Base-by-base conservation (phyloP, 2,888 invertebrate species). In the Agrenia bidenticulata region DNA sequence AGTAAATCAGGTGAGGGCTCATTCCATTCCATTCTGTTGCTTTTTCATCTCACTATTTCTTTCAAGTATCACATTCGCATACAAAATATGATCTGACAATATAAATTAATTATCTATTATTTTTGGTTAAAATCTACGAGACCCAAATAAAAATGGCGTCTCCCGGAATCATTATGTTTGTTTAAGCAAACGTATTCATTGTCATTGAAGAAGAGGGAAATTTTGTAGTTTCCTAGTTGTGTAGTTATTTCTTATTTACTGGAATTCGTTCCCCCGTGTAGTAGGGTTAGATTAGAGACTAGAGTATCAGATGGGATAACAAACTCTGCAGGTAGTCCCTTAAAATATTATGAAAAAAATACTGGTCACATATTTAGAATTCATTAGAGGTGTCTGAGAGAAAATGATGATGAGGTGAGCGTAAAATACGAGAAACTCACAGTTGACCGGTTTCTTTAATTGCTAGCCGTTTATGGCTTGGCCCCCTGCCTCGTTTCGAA, bases 371-470 rank as follows among this genome's bases (percentile, higher is more conserved):
- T 64, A 67, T 73, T 71, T 73, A 68, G 70, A 73, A 74, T 74
- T 74, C 70, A 74, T 74, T 73, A 73, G 62, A 71, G 72, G 74
- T 74, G 71, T 73, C 71, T 57, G 66, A 45, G 54, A 61, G 66
- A 64, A 69, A 69, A 68, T 69, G 70, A 73, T 73, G 70, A 65
- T 67, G 68, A 72, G 67, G 66, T 63, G 63, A 62, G 63, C 61
- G 69, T 60, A 69, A 71, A 69, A 70, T 70, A 67, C 69, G 69
- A 69, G 70, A 72, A 70, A 69, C 62, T 58, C 45, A 63, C 63
- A 67, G 67, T 70, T 74, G 72, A 74, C 72, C 73, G 72, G 72
- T 71, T 72, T 74, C 72, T 72, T 72, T 74, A 72, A 74, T 72
- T 74, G 72, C 70, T 72, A 41, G 66, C 69, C 73, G 67, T 74